phyloP scores from a whole-genome alignment of 2,113 vertebrate species.

The Chloropsis cyanopogon region DNA sequence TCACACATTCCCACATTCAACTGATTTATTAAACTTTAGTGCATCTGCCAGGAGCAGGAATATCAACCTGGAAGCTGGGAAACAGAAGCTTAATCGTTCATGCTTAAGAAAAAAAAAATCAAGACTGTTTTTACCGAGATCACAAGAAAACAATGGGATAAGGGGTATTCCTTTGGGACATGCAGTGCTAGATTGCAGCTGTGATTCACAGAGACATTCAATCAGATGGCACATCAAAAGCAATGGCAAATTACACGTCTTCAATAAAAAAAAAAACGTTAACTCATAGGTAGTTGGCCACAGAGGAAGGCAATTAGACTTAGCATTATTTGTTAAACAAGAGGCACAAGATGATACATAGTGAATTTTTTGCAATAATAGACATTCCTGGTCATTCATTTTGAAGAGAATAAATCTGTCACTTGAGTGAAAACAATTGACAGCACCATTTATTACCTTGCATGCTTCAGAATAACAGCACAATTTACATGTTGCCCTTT shows the following conservation, averaged over 20 bases:
- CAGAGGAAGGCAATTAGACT: constrained; percentile 22
- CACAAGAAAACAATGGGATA: neutral
- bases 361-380: constrained; percentile 59
- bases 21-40: neutral
- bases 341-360: constrained; percentile 20
- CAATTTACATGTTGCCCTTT: constrained; percentile 70
- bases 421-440: constrained; percentile 67
- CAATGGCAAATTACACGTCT: constrained; percentile 38
- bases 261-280: constrained; percentile 2
- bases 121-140: neutral
- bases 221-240: constrained; percentile 43
- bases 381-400: constrained; percentile 24
- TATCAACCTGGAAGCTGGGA: neutral
- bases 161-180: neutral
- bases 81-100: neutral
- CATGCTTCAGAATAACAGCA: constrained; percentile 60
- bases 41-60: neutral
- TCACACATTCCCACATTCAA: neutral
- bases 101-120: neutral
- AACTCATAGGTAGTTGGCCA: neutral
- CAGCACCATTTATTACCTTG: constrained; percentile 70
- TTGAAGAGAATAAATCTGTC: constrained; percentile 67
- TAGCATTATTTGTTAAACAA: constrained; percentile 59
- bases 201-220: constrained; percentile 39
- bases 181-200: neutral